These are phyloP conservation scores for Acrobasis consociella DNA, from an alignment of 2,888 invertebrate species.

Conservation along the genomic window DNA sequence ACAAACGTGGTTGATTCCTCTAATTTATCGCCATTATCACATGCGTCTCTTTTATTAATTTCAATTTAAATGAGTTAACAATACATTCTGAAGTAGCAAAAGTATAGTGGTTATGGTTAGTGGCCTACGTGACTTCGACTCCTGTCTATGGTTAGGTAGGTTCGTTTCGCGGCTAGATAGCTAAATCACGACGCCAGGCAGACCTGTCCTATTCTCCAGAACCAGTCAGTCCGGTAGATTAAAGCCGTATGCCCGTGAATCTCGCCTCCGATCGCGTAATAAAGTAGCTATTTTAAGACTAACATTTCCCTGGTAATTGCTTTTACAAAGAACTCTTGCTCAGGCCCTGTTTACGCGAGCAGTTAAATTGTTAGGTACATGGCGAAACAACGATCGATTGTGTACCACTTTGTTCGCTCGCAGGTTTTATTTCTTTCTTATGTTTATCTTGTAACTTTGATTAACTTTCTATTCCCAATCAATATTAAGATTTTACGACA, in stretches of 20 bases:
- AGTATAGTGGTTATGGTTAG: neutral
- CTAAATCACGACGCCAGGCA: conserved; percentile 49
- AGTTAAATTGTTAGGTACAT: conserved; percentile 9
- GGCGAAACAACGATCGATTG: conserved; percentile 8
- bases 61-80: neutral
- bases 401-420: neutral
- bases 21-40: no score
- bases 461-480: conserved; percentile 1
- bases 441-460: neutral
- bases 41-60: neutral
- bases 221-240: conserved; percentile 60
- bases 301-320: conserved; percentile 42
- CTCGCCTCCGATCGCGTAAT: conserved; percentile 43
- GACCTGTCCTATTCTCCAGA: conserved; percentile 44
- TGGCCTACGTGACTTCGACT: conserved; percentile 16
- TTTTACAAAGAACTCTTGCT: conserved; percentile 38
- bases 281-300: conserved; percentile 57
- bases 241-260: conserved; percentile 47
- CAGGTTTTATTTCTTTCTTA: neutral
- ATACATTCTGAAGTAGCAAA: conserved; percentile 1
- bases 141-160: conserved; percentile 12
- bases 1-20: no score
- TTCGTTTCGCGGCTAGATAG: conserved; percentile 28
- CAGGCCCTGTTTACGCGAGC: conserved; percentile 4
- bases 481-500: neutral